Evolutionary conservation across 2,888 invertebrate genomes (phyloP).

Genomic region (Morpho helenor): DNA sequence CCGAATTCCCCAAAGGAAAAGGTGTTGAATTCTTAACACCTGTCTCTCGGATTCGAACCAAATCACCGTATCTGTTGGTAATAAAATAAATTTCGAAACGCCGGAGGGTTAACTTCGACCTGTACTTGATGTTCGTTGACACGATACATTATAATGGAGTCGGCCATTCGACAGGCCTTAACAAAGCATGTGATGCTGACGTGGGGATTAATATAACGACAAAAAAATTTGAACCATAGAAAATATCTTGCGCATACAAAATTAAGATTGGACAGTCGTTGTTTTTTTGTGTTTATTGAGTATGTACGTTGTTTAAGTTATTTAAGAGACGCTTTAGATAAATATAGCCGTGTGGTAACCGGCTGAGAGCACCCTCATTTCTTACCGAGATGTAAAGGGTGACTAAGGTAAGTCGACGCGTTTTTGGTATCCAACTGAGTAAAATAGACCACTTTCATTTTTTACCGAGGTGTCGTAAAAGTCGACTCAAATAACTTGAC

Average conservation of each 20-base stretch:
- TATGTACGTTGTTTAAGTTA: conserved; percentile 2
- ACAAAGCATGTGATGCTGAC: conserved; percentile 77
- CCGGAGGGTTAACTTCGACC: conserved; percentile 75
- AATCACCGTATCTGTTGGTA: conserved; percentile 75
- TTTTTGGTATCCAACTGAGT: too few species aligned
- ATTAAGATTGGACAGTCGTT: conserved; percentile 52
- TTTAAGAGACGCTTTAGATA: background rate
- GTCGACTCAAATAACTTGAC: too few species aligned
- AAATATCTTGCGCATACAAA: conserved; percentile 63
- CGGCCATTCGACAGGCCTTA: conserved; percentile 69
- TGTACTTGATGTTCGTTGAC: conserved; percentile 77
- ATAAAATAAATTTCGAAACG: conserved; percentile 78
- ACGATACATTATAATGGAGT: conserved; percentile 77
- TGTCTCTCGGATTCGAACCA: conserved; percentile 74
- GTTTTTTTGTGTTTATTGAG: conserved; percentile 10
- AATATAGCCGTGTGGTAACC: too few species aligned
- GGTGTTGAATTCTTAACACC: conserved; percentile 77
- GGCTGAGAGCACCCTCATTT: too few species aligned
- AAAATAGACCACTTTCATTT: too few species aligned
- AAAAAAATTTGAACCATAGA: conserved; percentile 50
- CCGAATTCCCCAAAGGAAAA: conserved; percentile 62
- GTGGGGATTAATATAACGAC: conserved; percentile 75
- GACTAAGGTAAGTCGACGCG: too few species aligned
- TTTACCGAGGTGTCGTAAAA: too few species aligned
- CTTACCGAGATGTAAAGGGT: too few species aligned